phyloP scores from a whole-genome alignment of 2,797 vertebrate species.

The Chelonia mydas region DNA sequence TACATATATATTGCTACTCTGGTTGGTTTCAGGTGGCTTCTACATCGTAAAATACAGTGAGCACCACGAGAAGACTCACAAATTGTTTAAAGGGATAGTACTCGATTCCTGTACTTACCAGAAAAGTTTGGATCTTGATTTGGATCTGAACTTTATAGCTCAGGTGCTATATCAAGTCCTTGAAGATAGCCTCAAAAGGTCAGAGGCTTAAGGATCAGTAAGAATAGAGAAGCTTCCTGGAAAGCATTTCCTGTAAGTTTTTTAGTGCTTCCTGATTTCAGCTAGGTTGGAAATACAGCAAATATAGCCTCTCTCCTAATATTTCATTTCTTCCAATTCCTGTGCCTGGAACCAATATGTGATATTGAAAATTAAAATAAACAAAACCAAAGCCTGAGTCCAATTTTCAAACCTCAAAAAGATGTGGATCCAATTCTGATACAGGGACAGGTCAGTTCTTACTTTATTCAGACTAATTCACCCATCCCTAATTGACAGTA shows the following conservation, averaged over 20 bases:
- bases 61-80: background rate
- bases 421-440: background rate
- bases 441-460: background rate
- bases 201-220: background rate
- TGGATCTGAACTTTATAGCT: background rate
- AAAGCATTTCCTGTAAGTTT: background rate
- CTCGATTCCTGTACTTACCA: background rate
- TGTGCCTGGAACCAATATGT: background rate
- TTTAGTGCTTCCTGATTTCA: background rate
- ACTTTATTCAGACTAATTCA: background rate
- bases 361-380: background rate
- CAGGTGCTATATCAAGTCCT: accelerated
- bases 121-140: background rate
- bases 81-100: background rate
- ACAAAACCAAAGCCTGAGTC: accelerated
- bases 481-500: background rate
- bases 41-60: background rate
- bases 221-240: background rate
- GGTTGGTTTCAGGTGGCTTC: background rate
- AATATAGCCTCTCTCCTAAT: background rate
- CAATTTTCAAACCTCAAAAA: background rate
- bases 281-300: background rate
- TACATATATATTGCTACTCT: background rate
- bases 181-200: background rate
- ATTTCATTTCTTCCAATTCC: background rate